Percentiles rank a stretch among this genome's conserved stretches.
Conservation (phyloP, 2,888 invertebrate genomes). For the Unio pictorum region DNA sequence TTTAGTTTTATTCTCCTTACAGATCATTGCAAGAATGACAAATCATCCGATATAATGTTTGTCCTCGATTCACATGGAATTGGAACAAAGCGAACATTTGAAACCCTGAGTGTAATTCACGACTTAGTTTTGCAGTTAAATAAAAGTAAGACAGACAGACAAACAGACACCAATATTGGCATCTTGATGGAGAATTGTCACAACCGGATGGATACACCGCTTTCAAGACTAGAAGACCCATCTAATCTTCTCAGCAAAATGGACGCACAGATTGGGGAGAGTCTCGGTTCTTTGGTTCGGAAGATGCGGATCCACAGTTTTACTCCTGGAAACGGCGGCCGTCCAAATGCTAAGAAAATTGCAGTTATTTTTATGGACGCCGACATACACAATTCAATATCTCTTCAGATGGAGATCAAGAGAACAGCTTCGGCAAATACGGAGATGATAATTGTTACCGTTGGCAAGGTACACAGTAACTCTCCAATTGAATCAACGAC, state of each 20-base stretch:
- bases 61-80: slow-evolving; percentile 24
- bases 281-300: slow-evolving; percentile 10
- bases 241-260: not conserved
- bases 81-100: slow-evolving; percentile 11
- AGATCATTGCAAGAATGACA: slow-evolving; percentile 15
- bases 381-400: no score
- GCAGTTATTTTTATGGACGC: slow-evolving; percentile 28
- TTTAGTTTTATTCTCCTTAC: slow-evolving; percentile 4
- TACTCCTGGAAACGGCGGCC: slow-evolving; percentile 14
- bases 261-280: not conserved
- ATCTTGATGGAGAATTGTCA: slow-evolving; percentile 1
- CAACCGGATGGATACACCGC: not conserved
- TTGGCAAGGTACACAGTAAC: no score
- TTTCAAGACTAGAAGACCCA: not conserved
- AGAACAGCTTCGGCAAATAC: no score
- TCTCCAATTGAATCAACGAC: no score
- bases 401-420: no score
- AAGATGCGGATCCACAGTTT: slow-evolving; percentile 8
- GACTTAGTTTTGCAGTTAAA: slow-evolving; percentile 3
- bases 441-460: no score
- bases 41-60: slow-evolving; percentile 28
- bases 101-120: slow-evolving; percentile 7
- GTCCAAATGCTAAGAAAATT: slow-evolving; percentile 16
- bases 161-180: not conserved
- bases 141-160: no score